Conservation (phyloP, 2,888 invertebrate genomes). For the Ophion ellenae region DNA sequence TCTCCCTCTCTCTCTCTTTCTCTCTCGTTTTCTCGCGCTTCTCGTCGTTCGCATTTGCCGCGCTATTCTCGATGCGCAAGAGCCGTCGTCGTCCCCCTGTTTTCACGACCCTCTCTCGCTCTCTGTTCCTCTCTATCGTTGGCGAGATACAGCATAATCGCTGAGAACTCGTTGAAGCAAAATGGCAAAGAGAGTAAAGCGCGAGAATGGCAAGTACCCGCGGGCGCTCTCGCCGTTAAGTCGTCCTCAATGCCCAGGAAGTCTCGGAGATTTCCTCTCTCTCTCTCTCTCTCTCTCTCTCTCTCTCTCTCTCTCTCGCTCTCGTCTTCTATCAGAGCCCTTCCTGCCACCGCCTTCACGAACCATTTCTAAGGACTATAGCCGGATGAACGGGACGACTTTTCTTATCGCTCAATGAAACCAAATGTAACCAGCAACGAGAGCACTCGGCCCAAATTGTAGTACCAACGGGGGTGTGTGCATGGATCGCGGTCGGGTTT, state of each 20-base stretch:
- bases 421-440: slow-evolving; percentile 48
- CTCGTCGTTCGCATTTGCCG: too few relatives aligned
- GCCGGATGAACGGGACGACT: slow-evolving; percentile 56
- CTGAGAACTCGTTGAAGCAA: slow-evolving; percentile 39
- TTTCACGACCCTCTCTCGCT: slow-evolving; percentile 16
- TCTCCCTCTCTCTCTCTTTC: slow-evolving; percentile 48
- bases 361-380: slow-evolving; percentile 50
- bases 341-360: slow-evolving; percentile 18
- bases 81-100: slow-evolving; percentile 7
- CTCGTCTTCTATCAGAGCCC: slow-evolving; percentile 42
- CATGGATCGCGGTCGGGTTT: neutral
- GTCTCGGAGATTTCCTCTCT: slow-evolving; percentile 37
- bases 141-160: slow-evolving; percentile 11
- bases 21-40: slow-evolving; percentile 24
- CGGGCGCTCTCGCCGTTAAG: slow-evolving; percentile 44
- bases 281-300: slow-evolving; percentile 18
- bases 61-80: too few relatives aligned
- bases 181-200: slow-evolving; percentile 37
- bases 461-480: neutral
- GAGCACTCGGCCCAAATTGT: neutral
- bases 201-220: slow-evolving; percentile 43
- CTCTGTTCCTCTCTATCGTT: slow-evolving; percentile 19
- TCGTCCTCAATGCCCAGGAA: slow-evolving; percentile 69
- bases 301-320: too few relatives aligned
- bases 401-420: slow-evolving; percentile 58